These are phyloP conservation scores for Larimichthys polyactis DNA, from an alignment of 2,113 vertebrate species.

Conservation along the genomic window DNA sequence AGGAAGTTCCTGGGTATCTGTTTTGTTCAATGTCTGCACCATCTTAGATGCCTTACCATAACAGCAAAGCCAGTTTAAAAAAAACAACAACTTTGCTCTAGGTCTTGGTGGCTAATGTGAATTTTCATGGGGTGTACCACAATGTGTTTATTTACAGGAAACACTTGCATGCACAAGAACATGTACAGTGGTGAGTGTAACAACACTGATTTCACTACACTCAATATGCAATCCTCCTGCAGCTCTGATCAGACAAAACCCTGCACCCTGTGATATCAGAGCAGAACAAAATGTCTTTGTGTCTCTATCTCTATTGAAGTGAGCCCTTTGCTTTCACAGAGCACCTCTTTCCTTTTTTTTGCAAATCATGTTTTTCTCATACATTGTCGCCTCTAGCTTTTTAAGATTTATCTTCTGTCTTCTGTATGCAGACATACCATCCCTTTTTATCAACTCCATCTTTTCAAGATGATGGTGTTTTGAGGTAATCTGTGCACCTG, in stretches of 20 bases:
- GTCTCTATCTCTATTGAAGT: not conserved
- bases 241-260: not conserved
- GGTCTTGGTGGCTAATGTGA: no score
- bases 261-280: constrained; percentile 15
- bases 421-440: not conserved
- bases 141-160: no score
- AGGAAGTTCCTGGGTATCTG: no score
- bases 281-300: constrained; percentile 25
- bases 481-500: not conserved
- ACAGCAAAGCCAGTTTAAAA: no score
- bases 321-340: not conserved
- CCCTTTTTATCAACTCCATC: not conserved
- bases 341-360: not conserved
- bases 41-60: no score
- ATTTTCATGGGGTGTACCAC: no score
- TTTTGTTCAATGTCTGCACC: no score
- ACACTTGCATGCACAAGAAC: no score
- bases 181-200: no score
- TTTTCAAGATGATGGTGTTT: not conserved
- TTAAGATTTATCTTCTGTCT: not conserved
- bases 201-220: no score
- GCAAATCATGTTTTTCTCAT: not conserved
- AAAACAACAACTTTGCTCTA: no score
- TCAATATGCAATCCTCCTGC: no score
- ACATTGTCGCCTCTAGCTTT: not conserved